Conservation (phyloP, 1,140 invertebrate species). For the Atta texana region DNA sequence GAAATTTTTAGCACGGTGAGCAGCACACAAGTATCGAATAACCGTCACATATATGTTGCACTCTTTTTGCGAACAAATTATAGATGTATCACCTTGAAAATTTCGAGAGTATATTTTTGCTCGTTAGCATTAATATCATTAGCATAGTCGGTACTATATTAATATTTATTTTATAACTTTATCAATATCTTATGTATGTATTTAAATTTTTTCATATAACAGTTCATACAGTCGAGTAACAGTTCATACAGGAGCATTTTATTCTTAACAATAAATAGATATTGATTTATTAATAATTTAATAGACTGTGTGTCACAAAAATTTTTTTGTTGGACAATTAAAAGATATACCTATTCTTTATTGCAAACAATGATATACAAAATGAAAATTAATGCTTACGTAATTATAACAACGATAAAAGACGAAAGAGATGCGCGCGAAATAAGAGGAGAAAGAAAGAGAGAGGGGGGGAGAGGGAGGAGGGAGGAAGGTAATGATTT, state of each 20-base stretch:
- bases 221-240: background rate
- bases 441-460: constrained; percentile 18
- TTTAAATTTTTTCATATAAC: background rate
- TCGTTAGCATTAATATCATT: constrained; percentile 11
- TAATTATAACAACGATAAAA: background rate
- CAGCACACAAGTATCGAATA: constrained; percentile 49
- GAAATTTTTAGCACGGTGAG: constrained; percentile 53
- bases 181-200: constrained; percentile 12
- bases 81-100: constrained; percentile 40
- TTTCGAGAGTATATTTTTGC: constrained; percentile 6
- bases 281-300: constrained; percentile 22
- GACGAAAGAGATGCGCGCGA: background rate
- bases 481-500: constrained; percentile 54
- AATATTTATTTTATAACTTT: background rate
- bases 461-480: background rate
- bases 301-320: background rate
- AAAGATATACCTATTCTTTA: background rate
- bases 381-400: background rate
- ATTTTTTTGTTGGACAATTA: background rate
- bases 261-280: background rate
- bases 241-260: background rate
- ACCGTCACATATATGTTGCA: constrained; percentile 9
- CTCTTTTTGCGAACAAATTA: constrained; percentile 42
- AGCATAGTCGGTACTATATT: background rate
- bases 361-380: background rate